A percentile compares a stretch with the other conserved stretches of the same genome.
Conservation (phyloP, 2,113 vertebrate species). For the Oncorhynchus nerka region DNA sequence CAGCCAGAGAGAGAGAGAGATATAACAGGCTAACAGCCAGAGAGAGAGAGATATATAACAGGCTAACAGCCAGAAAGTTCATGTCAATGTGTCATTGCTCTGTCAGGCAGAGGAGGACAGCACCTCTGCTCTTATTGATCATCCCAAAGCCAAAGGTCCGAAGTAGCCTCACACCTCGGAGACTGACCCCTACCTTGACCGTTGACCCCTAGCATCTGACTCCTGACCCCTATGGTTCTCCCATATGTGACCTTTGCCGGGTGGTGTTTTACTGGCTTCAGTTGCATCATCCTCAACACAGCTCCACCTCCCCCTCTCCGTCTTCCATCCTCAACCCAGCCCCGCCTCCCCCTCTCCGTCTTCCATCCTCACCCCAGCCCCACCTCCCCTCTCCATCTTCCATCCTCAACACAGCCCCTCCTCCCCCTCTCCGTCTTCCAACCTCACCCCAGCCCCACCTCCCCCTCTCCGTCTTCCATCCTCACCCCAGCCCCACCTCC, state of each 20-base stretch:
- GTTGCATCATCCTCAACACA: not conserved
- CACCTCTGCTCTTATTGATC: slow-evolving; percentile 84
- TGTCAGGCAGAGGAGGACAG: slow-evolving; percentile 62
- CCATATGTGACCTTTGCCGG: slow-evolving; percentile 49
- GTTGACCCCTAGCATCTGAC: slow-evolving; percentile 18
- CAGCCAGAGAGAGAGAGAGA: no score
- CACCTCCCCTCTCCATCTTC: no score
- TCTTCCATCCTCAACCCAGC: no score
- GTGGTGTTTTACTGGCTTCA: slow-evolving; percentile 28
- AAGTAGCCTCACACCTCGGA: slow-evolving; percentile 77
- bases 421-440: no score
- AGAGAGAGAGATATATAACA: not conserved
- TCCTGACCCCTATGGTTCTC: not conserved
- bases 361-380: no score
- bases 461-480: no score
- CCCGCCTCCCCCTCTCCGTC: no score
- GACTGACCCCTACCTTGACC: slow-evolving; percentile 79
- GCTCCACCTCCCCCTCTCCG: no score
- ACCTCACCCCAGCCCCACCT: no score
- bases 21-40: no score
- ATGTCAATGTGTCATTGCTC: slow-evolving; percentile 57
- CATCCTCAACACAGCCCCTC: no score
- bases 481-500: no score
- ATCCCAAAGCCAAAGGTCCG: slow-evolving; percentile 83
- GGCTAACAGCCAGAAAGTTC: not conserved